Evolutionary conservation across 2,797 vertebrate species (phyloP), one percentile per base, ranked within the genome.

Genomic region (Silurus aristotelis): DNA sequence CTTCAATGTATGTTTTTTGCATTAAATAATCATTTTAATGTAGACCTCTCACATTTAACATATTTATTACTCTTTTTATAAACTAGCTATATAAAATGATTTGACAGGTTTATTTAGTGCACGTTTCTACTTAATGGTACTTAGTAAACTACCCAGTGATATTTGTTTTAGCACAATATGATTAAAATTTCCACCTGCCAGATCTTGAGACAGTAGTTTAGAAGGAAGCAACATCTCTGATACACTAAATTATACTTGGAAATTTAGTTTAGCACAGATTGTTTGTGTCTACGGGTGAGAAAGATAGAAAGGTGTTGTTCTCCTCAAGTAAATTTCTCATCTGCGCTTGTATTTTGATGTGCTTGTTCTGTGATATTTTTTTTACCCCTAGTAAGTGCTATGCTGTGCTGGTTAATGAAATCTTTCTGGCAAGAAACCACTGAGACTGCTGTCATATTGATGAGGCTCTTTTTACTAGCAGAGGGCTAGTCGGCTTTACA

Each of bases 401-500:
- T 56, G 77, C 71, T 60, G 52, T 77, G 56, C 64, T 61, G 27
- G 72, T 83, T 48, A 66, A 75, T 75, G 25, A 66, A 56, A 64
- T 66, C 68, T 43, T 72, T 85, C 56, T 67, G 38, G 71, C 61
- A 20, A 63, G 6, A 77, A 48, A 75, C 68, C 17, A 70, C 56
- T 71, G 73, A 86, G 43, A 48, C 19, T 85, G 60, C 84, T 84
- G 68, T 82, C 83, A 43, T 25, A 61, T n/a, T 82, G 71, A 76
- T 78, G 46, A 76, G 15, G 38, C 80, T 70, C 12, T 46, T 82
- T 72, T 75, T 80, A 77, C 84, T 38, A 80, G 75, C 22, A 46
- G 78, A 81, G 67, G 75, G 80, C n/a, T 82, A 83, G 48, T 84
- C 55, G 46, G 72, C 75, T 87, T 88, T 86, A 80, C 86, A 87